Conservation (phyloP, 2,113 vertebrate species). For the Regulus satrapa region DNA sequence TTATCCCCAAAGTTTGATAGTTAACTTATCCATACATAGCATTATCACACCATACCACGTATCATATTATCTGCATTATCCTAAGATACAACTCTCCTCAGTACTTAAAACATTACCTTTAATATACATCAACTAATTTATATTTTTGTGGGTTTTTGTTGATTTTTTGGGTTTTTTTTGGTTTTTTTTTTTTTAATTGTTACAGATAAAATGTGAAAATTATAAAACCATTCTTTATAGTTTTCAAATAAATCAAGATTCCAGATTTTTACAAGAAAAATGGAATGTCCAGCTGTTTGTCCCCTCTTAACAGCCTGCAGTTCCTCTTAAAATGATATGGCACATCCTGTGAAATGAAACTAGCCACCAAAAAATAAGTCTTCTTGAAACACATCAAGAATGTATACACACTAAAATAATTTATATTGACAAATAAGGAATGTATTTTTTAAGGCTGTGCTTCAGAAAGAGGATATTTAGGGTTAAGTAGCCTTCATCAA, state of each 20-base stretch:
- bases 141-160: not conserved
- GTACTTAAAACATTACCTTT: slow-evolving; percentile 75
- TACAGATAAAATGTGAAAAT: slow-evolving; percentile 75
- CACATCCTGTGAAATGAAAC: slow-evolving; percentile 76
- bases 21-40: slow-evolving; percentile 52
- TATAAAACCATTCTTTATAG: slow-evolving; percentile 41
- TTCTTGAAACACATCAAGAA: slow-evolving; percentile 68
- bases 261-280: slow-evolving; percentile 66
- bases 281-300: slow-evolving; percentile 75
- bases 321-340: slow-evolving; percentile 58
- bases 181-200: not conserved
- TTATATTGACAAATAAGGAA: slow-evolving; percentile 78
- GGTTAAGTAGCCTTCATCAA: slow-evolving; percentile 72
- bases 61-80: slow-evolving; percentile 76
- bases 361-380: slow-evolving; percentile 64
- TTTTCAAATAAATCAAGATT: slow-evolving; percentile 52
- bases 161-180: not conserved
- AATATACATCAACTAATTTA: slow-evolving; percentile 76
- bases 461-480: slow-evolving; percentile 61
- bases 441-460: slow-evolving; percentile 78
- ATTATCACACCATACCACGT: slow-evolving; percentile 82
- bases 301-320: slow-evolving; percentile 65
- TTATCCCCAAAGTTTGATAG: slow-evolving; percentile 59
- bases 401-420: slow-evolving; percentile 71
- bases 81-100: slow-evolving; percentile 76